phyloP scores from a whole-genome alignment of 2,888 invertebrate genomes.

The Protodeltote pygarga region DNA sequence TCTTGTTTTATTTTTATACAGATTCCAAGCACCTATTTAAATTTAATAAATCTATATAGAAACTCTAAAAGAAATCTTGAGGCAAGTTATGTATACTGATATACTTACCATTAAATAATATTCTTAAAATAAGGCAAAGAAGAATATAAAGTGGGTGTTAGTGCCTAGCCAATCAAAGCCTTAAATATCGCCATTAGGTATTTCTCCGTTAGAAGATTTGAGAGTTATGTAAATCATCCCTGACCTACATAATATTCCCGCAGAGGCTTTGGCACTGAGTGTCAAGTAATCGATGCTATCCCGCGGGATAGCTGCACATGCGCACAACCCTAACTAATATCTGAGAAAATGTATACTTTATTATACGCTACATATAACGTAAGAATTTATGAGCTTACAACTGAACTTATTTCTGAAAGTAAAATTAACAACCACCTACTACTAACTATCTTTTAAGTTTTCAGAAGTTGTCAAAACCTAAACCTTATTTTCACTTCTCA shows the following conservation, averaged over 20 bases:
- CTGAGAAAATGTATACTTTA: slow-evolving; percentile 12
- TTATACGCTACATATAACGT: too few relatives aligned
- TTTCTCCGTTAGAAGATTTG: slow-evolving; percentile 4
- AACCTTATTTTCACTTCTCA: too few relatives aligned
- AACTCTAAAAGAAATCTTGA: too few relatives aligned
- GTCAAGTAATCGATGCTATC: slow-evolving; percentile 81
- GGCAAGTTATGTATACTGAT: too few relatives aligned
- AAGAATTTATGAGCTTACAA: too few relatives aligned
- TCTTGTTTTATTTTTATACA: slow-evolving; percentile 60
- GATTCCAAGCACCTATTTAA: neutral
- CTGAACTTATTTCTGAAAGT: too few relatives aligned
- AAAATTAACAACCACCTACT: too few relatives aligned
- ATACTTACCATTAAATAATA: too few relatives aligned
- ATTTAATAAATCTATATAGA: neutral
- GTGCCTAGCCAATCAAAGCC: neutral
- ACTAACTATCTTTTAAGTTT: too few relatives aligned
- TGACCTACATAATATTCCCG: slow-evolving; percentile 76
- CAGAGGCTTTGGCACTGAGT: slow-evolving; percentile 54
- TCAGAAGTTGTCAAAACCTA: too few relatives aligned
- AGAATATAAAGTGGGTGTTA: neutral
- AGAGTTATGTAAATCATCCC: slow-evolving; percentile 57
- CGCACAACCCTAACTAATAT: slow-evolving; percentile 56
- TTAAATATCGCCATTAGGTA: neutral
- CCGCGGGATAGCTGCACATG: slow-evolving; percentile 84
- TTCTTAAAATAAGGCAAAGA: too few relatives aligned